These are phyloP conservation scores for Chaetops frenatus DNA, from an alignment of 2,113 vertebrate species.

Conservation along the genomic window DNA sequence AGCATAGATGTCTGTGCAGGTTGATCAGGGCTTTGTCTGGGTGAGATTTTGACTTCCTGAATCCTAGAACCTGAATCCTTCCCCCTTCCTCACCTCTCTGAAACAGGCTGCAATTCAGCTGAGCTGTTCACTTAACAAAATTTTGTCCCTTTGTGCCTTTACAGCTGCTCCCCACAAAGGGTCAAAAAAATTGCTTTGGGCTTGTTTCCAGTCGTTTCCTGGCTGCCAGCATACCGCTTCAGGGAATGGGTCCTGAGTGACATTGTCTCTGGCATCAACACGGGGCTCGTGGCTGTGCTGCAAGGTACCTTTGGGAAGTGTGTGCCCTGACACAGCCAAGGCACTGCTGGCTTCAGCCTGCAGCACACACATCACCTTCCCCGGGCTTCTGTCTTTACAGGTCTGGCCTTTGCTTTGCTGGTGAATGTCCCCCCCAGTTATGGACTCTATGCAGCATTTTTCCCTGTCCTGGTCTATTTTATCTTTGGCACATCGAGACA, in stretches of 20 bases:
- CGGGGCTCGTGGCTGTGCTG: slow-evolving; percentile 90
- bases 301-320: slow-evolving; percentile 76
- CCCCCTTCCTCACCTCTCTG: neutral
- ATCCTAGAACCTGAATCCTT: neutral
- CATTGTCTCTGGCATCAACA: slow-evolving; percentile 89
- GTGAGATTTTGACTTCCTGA: neutral
- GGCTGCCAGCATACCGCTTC: slow-evolving; percentile 82
- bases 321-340: neutral
- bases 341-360: neutral
- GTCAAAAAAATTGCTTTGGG: slow-evolving; percentile 74
- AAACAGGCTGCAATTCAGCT: neutral
- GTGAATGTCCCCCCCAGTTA: slow-evolving; percentile 84
- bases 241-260: slow-evolving; percentile 90
- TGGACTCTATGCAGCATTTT: slow-evolving; percentile 91
- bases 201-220: slow-evolving; percentile 82
- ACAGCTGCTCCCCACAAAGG: slow-evolving; percentile 81
- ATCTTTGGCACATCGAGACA: slow-evolving; percentile 92
- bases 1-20: neutral
- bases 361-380: neutral
- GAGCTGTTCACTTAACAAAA: neutral
- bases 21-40: neutral
- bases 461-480: slow-evolving; percentile 86
- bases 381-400: slow-evolving; percentile 56
- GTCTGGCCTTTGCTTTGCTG: slow-evolving; percentile 88
- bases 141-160: slow-evolving; percentile 31